Evolutionary conservation across 2,888 invertebrate species (phyloP).

Genomic region (Noctua comes): DNA sequence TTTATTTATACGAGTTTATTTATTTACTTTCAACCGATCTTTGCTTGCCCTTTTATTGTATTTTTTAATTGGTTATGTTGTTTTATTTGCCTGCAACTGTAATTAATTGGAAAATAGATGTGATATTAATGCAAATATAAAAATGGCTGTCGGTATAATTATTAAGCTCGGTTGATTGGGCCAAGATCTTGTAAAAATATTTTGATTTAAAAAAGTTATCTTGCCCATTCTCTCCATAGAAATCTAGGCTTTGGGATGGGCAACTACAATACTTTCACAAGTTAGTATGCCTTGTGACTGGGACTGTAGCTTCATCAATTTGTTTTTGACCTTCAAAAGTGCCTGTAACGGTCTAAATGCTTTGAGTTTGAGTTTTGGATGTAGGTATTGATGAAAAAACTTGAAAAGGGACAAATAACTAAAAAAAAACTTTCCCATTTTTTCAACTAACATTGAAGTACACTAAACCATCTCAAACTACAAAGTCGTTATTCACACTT

Average conservation of each 20-base stretch:
- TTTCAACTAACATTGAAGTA: not conserved
- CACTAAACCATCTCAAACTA: conserved; percentile 35
- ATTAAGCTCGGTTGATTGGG: not conserved
- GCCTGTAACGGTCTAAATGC: no score
- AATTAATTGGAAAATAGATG: conserved; percentile 34
- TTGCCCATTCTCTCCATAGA: no score
- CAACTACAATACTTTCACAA: no score
- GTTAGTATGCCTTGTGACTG: no score
- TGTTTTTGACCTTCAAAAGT: no score
- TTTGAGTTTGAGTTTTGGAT: not conserved
- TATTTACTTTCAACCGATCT: conserved; percentile 82
- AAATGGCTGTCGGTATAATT: not conserved
- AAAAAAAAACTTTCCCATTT: not conserved
- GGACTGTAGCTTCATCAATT: no score
- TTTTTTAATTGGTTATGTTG: conserved; percentile 73
- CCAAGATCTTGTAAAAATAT: no score
- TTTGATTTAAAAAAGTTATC: no score
- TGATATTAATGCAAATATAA: not conserved
- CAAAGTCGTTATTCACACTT: conserved; percentile 65
- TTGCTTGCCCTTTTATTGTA: conserved; percentile 72
- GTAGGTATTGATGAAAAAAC: not conserved
- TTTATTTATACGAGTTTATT: conserved; percentile 88
- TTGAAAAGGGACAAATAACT: not conserved
- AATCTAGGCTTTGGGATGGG: no score
- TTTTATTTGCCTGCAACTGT: conserved; percentile 58